These are phyloP conservation scores for Centropus unirufus DNA, from an alignment of 2,113 vertebrate species.

Conservation along the genomic window DNA sequence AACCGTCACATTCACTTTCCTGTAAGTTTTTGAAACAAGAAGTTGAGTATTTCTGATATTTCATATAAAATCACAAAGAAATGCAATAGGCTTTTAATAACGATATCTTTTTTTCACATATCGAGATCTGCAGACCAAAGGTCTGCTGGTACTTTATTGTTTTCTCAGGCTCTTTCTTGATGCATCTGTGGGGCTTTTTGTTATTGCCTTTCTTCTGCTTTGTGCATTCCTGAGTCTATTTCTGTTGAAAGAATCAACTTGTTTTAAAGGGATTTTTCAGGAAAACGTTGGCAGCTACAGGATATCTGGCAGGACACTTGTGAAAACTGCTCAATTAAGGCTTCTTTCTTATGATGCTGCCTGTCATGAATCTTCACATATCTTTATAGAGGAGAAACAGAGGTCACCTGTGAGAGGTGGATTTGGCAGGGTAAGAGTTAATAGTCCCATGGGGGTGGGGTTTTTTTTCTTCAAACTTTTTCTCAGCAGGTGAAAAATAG, in stretches of 20 bases:
- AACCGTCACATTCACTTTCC: not conserved
- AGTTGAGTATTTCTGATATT: not conserved
- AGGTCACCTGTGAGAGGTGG: not conserved
- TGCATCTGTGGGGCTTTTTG: not conserved
- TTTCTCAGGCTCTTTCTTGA: not conserved
- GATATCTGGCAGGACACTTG: not conserved
- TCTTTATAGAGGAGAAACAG: not conserved
- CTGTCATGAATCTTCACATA: not conserved
- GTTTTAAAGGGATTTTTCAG: not conserved
- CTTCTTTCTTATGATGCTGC: not conserved
- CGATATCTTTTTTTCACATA: not conserved
- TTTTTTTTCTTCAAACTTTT: slow-evolving; percentile 45
- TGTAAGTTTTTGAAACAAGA: not conserved
- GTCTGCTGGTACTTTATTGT: not conserved
- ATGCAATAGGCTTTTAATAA: not conserved
- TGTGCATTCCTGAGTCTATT: not conserved
- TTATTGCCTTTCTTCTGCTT: not conserved
- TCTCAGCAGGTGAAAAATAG: slow-evolving; percentile 71
- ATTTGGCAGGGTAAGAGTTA: slow-evolving; percentile 50
- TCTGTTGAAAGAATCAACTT: slow-evolving; percentile 14
- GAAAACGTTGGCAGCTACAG: not conserved
- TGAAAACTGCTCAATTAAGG: not conserved
- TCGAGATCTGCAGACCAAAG: not conserved
- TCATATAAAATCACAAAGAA: not conserved
- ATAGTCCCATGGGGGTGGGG: not conserved